Base-by-base conservation (phyloP, 2,888 invertebrate species). In the Drosophila leonis region DNA sequence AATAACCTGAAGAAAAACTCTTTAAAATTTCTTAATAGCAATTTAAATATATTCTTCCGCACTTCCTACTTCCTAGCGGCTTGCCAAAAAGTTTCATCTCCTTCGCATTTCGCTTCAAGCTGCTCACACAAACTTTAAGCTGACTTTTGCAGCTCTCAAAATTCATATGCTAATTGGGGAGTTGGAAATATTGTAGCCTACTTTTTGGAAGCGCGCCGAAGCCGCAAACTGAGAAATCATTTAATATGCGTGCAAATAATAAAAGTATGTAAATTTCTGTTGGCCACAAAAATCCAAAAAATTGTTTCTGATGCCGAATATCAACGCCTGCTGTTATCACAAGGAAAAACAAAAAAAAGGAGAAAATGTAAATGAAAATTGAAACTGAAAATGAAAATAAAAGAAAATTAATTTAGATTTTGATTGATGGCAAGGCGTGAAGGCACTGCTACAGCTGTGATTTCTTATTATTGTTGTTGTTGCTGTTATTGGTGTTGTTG, bases 371-470 rank as follows among this genome's bases (percentile, higher is more conserved):
- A 54, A 54, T 37, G n/a, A 24, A 54, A 37, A 54, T 49, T 37
- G 42, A 59, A 64, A n/a, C n/a, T n/a, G n/a, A n/a, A 24, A 20
- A 20, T 46, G 31, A 56, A 65, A 67, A 80, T 68, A 59, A 69
- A 65, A 57, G 62, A 83, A 90, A 83, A 76, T 83, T 90, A 67
- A 86, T 90, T 90, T 88, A 70, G 83, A 85, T 88, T 83, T 75
- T 88, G 88, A 80, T 86, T 88, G 90, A 72, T 82, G 70, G 55
- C 62, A 81, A 57, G 70, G 46, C 64, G 65, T 10, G 57, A 27
- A 61, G 39, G 72, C 72, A 57, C 72, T 62, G 31, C 57, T 37
- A 63, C 71, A 70, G 72, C 70, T 85, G 74, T 80, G 72, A 68
- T 63, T 69, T 69, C 46, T 27, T 29, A 6, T 31, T n/a, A n/a